These are phyloP conservation scores for Holothuria glaberrima DNA, from an alignment of 35 echinoderm and acorn worm genomes.

Conservation along the genomic window DNA sequence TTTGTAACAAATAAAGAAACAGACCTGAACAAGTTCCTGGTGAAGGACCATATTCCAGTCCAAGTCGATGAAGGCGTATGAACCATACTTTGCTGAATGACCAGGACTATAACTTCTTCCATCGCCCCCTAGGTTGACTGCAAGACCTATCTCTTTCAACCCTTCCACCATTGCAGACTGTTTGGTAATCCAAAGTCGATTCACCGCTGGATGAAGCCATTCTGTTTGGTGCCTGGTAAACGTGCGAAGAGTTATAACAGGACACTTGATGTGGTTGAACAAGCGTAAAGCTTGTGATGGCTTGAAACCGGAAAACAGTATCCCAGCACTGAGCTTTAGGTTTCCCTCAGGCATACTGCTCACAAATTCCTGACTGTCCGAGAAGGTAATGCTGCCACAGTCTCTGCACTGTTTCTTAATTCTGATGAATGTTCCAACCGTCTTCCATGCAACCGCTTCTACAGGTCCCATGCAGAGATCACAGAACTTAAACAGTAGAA, in stretches of 20 bases:
- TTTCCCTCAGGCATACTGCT: not conserved
- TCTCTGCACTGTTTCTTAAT: not conserved
- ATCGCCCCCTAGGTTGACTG: constrained; percentile 20
- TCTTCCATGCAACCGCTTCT: not conserved
- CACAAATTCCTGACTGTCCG: constrained; percentile 13
- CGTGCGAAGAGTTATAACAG: not conserved
- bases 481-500: constrained; percentile 14
- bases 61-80: constrained; percentile 23
- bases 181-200: not conserved
- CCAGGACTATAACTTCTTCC: constrained; percentile 7
- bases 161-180: constrained; percentile 16
- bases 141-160: not conserved
- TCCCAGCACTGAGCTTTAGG: constrained; percentile 16
- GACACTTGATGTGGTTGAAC: not conserved
- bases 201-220: constrained; percentile 9
- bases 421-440: not conserved
- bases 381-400: not conserved
- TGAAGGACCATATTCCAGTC: constrained; percentile 33
- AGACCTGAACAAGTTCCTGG: constrained; percentile 19
- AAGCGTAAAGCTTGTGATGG: constrained; percentile 16
- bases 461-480: not conserved
- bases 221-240: constrained; percentile 11
- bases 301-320: constrained; percentile 4
- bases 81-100: constrained; percentile 39
- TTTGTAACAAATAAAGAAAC: too few species aligned